phyloP scores from a whole-genome alignment of 2,797 vertebrate species.

The Typhlichthys eigenmanni region DNA sequence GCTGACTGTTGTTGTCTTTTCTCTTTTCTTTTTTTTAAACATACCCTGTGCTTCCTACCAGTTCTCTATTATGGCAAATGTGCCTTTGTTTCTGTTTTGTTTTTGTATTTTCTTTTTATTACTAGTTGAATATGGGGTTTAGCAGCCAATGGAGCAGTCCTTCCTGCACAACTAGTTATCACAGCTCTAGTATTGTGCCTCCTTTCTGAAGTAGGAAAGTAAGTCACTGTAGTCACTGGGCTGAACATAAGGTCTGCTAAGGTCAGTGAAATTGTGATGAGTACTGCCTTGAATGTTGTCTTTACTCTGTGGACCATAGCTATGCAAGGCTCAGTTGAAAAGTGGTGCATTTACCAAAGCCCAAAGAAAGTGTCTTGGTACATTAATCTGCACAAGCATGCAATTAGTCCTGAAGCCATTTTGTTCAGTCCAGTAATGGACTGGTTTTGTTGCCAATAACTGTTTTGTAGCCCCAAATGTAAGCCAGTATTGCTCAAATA shows the following conservation, averaged over 20 bases:
- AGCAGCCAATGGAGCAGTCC: neutral
- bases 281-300: conserved; percentile 16
- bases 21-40: neutral
- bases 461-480: conserved; percentile 10
- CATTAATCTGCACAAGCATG: neutral
- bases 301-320: conserved; percentile 41
- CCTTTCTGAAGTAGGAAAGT: neutral
- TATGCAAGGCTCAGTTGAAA: conserved; percentile 21
- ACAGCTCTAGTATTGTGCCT: conserved; percentile 19
- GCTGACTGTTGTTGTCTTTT: conserved; percentile 21
- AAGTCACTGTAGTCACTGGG: conserved; percentile 14
- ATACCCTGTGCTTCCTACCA: conserved; percentile 12
- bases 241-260: conserved; percentile 25
- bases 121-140: conserved; percentile 34
- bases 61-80: conserved; percentile 36
- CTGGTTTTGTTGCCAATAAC: conserved; percentile 20
- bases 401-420: conserved; percentile 5
- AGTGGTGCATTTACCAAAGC: conserved; percentile 23
- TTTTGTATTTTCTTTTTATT: conserved; percentile 31
- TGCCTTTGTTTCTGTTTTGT: conserved; percentile 22
- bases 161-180: conserved; percentile 29
- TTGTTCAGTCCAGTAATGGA: conserved; percentile 10
- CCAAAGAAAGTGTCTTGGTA: conserved; percentile 16
- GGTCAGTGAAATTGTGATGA: conserved; percentile 9
- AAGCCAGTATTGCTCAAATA: conserved; percentile 26